Evolutionary conservation across 2,113 vertebrate genomes (phyloP).

Genomic region (Collichthys lucidus): DNA sequence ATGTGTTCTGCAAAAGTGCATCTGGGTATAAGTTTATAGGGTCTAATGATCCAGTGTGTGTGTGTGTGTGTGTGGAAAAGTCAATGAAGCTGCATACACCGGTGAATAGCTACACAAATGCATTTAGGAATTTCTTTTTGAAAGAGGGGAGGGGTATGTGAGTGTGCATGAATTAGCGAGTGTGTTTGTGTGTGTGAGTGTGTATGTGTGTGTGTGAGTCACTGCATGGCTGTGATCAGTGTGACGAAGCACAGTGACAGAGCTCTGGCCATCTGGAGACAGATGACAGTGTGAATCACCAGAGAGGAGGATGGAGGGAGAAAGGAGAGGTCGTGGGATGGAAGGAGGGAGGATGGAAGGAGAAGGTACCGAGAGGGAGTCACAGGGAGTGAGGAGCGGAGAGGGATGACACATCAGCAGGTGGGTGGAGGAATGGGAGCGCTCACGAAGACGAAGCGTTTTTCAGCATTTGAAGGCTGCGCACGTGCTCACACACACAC

Average conservation of each 20-base stretch:
- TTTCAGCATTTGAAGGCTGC: not conserved
- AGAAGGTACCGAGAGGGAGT: constrained; percentile 24
- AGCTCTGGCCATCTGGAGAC: constrained; percentile 79
- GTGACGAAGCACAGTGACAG: constrained; percentile 73
- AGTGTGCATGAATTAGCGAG: constrained; percentile 27
- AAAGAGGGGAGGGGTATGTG: not conserved
- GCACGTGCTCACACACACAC: not conserved
- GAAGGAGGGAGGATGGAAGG: constrained; percentile 15
- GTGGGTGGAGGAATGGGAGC: constrained; percentile 34
- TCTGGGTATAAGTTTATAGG: constrained; percentile 10
- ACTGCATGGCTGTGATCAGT: constrained; percentile 57
- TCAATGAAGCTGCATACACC: not conserved
- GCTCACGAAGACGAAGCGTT: constrained; percentile 31
- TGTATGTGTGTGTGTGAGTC: constrained; percentile 40
- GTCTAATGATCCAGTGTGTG: constrained; percentile 23
- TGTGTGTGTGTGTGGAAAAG: not conserved
- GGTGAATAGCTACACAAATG: not conserved
- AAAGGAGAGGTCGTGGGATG: constrained; percentile 7
- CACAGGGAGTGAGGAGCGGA: constrained; percentile 19
- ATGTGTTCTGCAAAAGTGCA: constrained; percentile 27
- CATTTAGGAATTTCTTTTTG: not conserved
- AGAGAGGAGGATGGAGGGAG: constrained; percentile 40
- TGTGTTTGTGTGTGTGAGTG: constrained; percentile 13
- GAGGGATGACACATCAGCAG: constrained; percentile 41
- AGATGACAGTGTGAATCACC: constrained; percentile 76